Evolutionary conservation across 1,140 invertebrate species (phyloP).

Genomic region (Calliphora vicina): DNA sequence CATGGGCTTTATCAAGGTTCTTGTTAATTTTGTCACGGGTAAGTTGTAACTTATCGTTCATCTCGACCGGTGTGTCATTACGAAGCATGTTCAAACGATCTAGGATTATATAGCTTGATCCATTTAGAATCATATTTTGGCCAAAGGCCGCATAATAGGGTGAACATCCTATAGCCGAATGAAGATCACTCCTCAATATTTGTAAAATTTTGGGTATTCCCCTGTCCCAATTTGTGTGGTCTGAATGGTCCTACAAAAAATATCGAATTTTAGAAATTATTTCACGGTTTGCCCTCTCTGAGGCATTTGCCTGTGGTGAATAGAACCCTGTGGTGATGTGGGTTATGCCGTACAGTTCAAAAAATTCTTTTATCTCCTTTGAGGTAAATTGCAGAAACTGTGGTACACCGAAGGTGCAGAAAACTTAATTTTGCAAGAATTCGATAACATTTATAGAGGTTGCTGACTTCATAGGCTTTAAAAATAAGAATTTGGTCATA

Average conservation of each 20-base stretch:
- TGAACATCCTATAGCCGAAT: background rate
- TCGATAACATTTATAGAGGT: too few species aligned
- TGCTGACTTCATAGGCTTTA: too few species aligned
- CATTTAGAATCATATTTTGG: background rate
- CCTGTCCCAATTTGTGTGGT: too few species aligned
- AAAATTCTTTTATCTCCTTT: background rate
- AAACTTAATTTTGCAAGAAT: too few species aligned
- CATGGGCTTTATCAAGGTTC: too few species aligned
- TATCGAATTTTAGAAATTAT: background rate
- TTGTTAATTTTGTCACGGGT: background rate
- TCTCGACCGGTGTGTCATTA: background rate
- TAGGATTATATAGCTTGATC: background rate
- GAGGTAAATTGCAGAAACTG: background rate
- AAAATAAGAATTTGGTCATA: background rate
- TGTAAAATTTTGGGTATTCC: background rate
- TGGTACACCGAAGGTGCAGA: too few species aligned
- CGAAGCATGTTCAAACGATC: background rate
- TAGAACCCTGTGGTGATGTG: background rate
- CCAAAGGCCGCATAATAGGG: background rate
- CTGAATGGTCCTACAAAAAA: background rate
- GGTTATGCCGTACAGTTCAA: background rate
- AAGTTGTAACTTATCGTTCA: background rate
- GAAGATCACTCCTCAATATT: background rate
- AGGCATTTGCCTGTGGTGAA: background rate
- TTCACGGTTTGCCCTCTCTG: background rate